Base-by-base conservation (phyloP, 1,140 invertebrate species). In the Catajapyx aquilonaris region DNA sequence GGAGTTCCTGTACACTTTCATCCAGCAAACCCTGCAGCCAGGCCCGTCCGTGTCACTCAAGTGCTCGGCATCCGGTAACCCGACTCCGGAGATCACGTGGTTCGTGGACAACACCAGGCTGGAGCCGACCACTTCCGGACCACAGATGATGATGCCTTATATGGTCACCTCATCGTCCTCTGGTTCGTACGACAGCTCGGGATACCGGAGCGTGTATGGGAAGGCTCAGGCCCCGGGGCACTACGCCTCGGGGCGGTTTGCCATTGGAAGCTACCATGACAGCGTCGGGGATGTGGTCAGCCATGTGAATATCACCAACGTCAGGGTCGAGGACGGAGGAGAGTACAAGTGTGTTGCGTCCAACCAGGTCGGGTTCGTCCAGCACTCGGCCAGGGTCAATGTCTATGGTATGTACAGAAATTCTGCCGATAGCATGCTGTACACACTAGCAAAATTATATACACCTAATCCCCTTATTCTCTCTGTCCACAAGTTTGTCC, bases 11-110 rank as follows among this genome's bases (percentile, higher is more conserved):
- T 51, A 49, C 16, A 51, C 47, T 17, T 60, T 60, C 37, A 41
- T 50, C 15, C 47, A 52, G 28, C 46, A 49, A 21, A 56, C 51
- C 13, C 43, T 59, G 18, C 49, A 57, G 33, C 55, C 58, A 0
- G 58, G 59, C 3, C 48, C 48, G 4, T 45, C 49, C 19, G 48
- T 59, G 2, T 53, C 49, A 16, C 44, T 68, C 7, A 53, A 55
- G 20, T 69, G 66, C 47, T 48, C 53, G 5, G 65, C 63, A 4
- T 56, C 61, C n/a, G 66, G 66, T 4, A 66, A 64, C 45, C 66
- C 66, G 4, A 53, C 56, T 1, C 66, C 66, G 9, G 52, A 54
- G 16, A 28, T 28, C 23, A 28, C 23, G 23, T 28, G 23, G 23
- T 28, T 28, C 23, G 23, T 28, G 7, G 23, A 28, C 23, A 28